These are phyloP conservation scores for Xestia c-nigrum DNA, from an alignment of 2,888 invertebrate species.

Conservation along the genomic window DNA sequence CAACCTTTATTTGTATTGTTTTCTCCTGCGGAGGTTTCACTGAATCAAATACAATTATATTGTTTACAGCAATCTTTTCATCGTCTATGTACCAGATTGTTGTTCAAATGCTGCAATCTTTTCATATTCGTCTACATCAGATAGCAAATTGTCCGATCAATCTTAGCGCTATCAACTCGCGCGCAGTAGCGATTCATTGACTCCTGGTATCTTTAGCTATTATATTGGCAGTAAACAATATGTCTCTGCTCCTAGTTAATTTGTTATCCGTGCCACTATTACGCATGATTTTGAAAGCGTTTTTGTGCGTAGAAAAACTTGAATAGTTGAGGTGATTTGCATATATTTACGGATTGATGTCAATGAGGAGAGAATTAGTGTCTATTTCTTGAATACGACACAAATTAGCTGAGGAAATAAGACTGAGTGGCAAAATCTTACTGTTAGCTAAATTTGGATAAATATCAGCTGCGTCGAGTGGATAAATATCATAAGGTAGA, in stretches of 20 bases:
- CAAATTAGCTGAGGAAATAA: neutral
- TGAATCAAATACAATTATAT: neutral
- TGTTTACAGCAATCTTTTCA: neutral
- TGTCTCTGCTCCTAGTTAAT: slow-evolving; percentile 1
- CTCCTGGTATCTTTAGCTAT: slow-evolving; percentile 56
- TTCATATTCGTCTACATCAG: slow-evolving; percentile 42
- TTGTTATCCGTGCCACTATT: slow-evolving; percentile 12
- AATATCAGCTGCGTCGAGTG: neutral
- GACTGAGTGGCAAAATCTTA: neutral
- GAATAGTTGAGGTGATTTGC: neutral
- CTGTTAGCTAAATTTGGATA: neutral
- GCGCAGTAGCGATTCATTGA: slow-evolving; percentile 41
- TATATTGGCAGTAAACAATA: slow-evolving; percentile 32
- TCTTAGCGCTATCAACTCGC: slow-evolving; percentile 45
- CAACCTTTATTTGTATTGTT: neutral
- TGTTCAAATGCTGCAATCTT: neutral
- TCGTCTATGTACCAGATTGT: neutral
- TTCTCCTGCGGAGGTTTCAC: neutral
- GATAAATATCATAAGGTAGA: neutral
- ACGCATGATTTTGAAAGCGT: slow-evolving; percentile 29
- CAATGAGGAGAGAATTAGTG: neutral
- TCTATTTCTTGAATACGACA: neutral
- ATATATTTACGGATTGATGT: neutral
- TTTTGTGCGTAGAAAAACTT: slow-evolving; percentile 7
- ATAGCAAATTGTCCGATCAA: slow-evolving; percentile 43